Evolutionary conservation across 2,113 vertebrate species (phyloP).

Genomic region (Mesoclemmys tuberculata): DNA sequence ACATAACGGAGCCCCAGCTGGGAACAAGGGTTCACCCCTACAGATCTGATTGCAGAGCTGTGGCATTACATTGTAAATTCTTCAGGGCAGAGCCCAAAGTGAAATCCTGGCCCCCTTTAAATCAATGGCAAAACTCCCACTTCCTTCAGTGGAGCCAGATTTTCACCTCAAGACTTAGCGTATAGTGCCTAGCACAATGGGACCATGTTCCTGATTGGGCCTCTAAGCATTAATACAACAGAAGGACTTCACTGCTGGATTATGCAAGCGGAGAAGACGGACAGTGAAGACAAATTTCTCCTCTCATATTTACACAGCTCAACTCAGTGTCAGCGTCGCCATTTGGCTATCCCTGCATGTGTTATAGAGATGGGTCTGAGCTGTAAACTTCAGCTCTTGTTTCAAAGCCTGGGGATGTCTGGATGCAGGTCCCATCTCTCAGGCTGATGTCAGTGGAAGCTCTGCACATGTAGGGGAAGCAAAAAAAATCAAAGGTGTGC

Average conservation of each 20-base stretch:
- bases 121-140: not conserved
- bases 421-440: rapidly evolving
- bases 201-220: not conserved
- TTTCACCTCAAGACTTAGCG: not conserved
- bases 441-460: not conserved
- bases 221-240: not conserved
- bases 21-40: not conserved
- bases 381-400: not conserved
- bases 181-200: not conserved
- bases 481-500: not conserved
- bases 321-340: rapidly evolving
- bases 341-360: rapidly evolving
- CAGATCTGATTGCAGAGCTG: not conserved
- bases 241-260: not conserved
- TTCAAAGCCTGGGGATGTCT: not conserved
- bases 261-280: not conserved
- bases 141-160: not conserved
- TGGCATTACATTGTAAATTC: not conserved
- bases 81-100: not conserved
- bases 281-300: not conserved
- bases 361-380: not conserved
- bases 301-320: rapidly evolving
- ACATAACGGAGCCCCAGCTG: not conserved
- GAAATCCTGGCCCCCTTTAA: not conserved
- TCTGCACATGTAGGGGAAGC: not conserved